Conservation (phyloP, 2,113 vertebrate species). For the Centropus bengalensis region DNA sequence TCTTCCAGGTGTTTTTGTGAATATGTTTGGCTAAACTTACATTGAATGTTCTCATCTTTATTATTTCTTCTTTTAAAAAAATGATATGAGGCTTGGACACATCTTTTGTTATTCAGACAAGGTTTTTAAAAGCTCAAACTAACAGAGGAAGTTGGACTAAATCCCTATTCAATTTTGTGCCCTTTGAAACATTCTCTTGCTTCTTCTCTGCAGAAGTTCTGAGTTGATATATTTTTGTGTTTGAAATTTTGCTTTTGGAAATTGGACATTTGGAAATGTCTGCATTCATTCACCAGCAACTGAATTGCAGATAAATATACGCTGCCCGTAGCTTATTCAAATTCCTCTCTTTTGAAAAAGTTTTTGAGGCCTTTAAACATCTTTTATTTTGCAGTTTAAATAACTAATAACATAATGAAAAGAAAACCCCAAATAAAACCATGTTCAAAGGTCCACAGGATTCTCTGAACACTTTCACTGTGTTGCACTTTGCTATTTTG, state of each 20-base stretch:
- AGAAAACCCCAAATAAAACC: not conserved
- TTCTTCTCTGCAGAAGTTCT: not conserved
- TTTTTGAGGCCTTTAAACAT: not conserved
- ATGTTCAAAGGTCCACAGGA: not conserved
- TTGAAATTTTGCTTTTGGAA: not conserved
- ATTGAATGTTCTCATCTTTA: not conserved
- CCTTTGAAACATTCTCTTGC: not conserved
- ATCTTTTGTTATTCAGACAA: not conserved
- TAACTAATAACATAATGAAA: not conserved
- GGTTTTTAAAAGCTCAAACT: not conserved
- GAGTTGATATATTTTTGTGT: not conserved
- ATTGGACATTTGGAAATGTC: not conserved
- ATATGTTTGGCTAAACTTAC: not conserved
- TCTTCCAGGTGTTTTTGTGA: not conserved
- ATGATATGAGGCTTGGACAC: rapidly evolving
- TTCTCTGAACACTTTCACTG: not conserved
- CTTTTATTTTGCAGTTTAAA: not conserved
- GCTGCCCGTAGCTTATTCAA: not conserved
- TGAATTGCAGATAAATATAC: not conserved
- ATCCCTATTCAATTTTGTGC: not conserved
- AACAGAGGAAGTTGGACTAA: not conserved
- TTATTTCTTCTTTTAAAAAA: not conserved
- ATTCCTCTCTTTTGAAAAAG: not conserved
- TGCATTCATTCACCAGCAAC: not conserved
- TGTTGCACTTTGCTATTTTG: not conserved